Conservation (phyloP, 2,113 vertebrate species). For the Hucho hucho region DNA sequence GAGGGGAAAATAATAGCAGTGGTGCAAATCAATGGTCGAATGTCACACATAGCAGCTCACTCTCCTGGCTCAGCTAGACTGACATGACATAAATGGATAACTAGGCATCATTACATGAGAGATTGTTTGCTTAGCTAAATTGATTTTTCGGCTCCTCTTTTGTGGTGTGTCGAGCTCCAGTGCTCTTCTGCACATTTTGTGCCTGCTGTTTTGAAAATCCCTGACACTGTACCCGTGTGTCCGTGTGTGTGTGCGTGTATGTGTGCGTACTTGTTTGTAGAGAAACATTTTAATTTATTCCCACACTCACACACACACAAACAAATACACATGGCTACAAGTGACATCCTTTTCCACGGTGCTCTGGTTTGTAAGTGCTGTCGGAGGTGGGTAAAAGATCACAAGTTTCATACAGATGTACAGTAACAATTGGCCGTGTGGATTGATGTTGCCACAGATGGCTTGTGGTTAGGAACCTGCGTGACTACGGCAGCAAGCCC, state of each 20-base stretch:
- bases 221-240: neutral
- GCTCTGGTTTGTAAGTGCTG: conserved; percentile 3
- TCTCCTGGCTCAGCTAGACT: conserved; percentile 48
- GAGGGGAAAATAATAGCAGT: conserved; percentile 17
- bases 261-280: no score
- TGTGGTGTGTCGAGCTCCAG: conserved; percentile 12
- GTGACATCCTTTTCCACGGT: neutral
- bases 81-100: conserved; percentile 90
- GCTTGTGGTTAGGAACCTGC: conserved; percentile 64
- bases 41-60: conserved; percentile 1
- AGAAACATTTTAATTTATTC: neutral
- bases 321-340: neutral
- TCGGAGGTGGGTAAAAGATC: conserved; percentile 65
- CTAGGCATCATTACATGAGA: conserved; percentile 89
- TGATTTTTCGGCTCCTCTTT: conserved; percentile 85
- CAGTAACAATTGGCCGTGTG: conserved; percentile 61
- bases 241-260: no score
- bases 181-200: neutral
- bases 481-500: conserved; percentile 41
- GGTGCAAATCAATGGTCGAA: conserved; percentile 31
- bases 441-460: conserved; percentile 60
- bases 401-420: conserved; percentile 76
- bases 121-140: conserved; percentile 91
- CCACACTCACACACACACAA: neutral
- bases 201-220: neutral